phyloP scores from a whole-genome alignment of 2,888 invertebrate species.

The Athalia rosae region DNA sequence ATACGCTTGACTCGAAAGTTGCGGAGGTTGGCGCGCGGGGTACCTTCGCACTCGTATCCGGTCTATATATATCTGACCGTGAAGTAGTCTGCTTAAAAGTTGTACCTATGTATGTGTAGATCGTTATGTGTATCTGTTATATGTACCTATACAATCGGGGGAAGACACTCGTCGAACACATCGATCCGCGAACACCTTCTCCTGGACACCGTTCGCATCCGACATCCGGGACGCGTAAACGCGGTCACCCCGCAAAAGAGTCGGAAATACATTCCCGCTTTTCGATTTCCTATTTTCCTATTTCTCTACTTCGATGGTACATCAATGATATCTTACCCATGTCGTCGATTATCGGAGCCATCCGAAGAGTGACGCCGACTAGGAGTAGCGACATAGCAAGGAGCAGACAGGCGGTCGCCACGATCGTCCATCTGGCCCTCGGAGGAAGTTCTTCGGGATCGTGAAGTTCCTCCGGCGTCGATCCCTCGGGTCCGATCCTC shows the following conservation, averaged over 20 bases:
- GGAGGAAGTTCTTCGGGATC: conserved; percentile 90
- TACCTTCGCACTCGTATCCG: conserved; percentile 17
- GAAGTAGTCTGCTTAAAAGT: conserved; percentile 30
- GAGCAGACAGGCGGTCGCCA: conserved; percentile 91
- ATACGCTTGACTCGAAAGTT: conserved; percentile 21
- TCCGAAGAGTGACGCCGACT: conserved; percentile 92
- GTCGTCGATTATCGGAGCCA: conserved; percentile 96
- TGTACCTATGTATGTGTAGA: conserved; percentile 6
- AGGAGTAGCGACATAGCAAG: conserved; percentile 92
- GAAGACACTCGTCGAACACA: too few species aligned
- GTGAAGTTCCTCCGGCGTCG: conserved; percentile 75
- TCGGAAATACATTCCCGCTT: neutral
- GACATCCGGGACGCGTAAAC: too few species aligned
- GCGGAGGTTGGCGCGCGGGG: conserved; percentile 15
- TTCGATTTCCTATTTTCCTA: neutral
- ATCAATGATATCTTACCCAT: conserved; percentile 84
- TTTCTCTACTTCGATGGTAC: neutral
- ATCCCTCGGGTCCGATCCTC: conserved; percentile 63
- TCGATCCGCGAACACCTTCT: too few species aligned
- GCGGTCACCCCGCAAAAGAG: neutral
- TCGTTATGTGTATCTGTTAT: too few species aligned
- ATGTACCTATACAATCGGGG: too few species aligned
- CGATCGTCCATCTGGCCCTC: conserved; percentile 92
- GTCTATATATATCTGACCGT: conserved; percentile 43
- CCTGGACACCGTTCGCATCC: too few species aligned